These are phyloP conservation scores for Mungos mungo DNA, from an alignment of 2,113 vertebrate genomes.

Conservation along the genomic window DNA sequence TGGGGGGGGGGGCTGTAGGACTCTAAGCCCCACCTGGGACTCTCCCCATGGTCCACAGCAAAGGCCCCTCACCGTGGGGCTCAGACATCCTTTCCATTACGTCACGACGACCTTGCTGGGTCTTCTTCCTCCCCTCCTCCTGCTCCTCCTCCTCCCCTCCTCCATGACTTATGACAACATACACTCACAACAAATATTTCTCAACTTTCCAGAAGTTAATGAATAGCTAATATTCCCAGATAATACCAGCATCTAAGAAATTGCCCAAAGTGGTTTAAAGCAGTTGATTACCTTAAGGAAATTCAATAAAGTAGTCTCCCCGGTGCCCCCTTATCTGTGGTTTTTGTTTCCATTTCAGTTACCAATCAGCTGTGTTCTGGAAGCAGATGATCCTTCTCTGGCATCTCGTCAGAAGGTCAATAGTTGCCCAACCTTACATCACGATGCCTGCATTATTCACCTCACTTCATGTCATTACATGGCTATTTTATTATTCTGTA, in stretches of 20 bases:
- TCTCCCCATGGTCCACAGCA: background rate
- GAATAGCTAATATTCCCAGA: background rate
- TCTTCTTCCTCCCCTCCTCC: background rate
- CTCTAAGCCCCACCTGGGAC: background rate
- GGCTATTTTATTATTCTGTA: background rate
- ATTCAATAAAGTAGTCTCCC: background rate
- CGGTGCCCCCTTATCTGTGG: background rate
- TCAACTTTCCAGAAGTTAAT: background rate
- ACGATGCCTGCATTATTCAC: background rate
- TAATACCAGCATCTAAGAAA: background rate
- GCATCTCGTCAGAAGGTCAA: background rate
- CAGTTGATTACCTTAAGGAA: background rate
- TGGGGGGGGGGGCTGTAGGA: accelerated
- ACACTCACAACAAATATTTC: background rate
- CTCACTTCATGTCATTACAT: background rate
- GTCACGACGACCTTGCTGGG: accelerated
- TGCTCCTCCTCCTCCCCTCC: no score
- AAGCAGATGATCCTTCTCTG: background rate
- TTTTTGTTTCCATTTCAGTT: background rate
- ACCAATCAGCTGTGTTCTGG: background rate
- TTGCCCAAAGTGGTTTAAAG: background rate
- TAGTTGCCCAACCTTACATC: background rate
- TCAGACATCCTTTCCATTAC: no score
- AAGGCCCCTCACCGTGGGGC: background rate
- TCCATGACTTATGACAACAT: background rate